Evolutionary conservation across 2,888 invertebrate species (phyloP), one percentile per base, ranked within the genome.

Genomic region (Cotesia congregata): DNA sequence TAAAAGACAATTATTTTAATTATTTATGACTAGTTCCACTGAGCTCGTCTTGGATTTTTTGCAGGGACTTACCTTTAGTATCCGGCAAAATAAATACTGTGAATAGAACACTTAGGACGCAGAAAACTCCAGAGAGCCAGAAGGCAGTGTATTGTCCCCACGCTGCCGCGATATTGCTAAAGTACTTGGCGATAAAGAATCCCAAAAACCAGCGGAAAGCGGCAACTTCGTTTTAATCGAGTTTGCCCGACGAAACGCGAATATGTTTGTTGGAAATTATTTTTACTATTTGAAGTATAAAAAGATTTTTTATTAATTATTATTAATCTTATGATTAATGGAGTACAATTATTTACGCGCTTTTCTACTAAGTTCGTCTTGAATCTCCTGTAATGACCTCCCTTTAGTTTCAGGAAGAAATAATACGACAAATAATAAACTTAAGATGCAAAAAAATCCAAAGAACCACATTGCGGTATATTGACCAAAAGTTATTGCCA

Each of bases 381-480:
- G 95, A 80, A 97, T 97, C 90, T 97, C 93, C 85, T 94, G 93
- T 83, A 97, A 92, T 83, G 94, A 94, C 90, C 95, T 94, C 60
- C 97, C 97, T 90, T 96, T 97, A 0, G 97, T 97, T 90, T 97
- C 97, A 2, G 97, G 96, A 15, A 98, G 92, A 73, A 94, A 86
- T 82, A 94, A 92, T 72, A 93, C 88, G 0, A 94, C 93, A 90
- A 97, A 97, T 15, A 89, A 75, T 85, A 95, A 90, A 86, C 94
- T 94, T 0, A 94, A 91, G 0, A 92, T 15, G 80, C 94, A 94
- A 84, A 91, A 93, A 0, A 88, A 89, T 1, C 93, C 93, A 87
- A 95, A 96, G 69, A 95, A 90, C 92, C 94, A 94, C 90, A 95
- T 96, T 0, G 94, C 93, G 0, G 91, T 91, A 82, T 93, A 92